These are phyloP conservation scores for Esox niger DNA, from an alignment of 2,113 vertebrate species.

Conservation along the genomic window DNA sequence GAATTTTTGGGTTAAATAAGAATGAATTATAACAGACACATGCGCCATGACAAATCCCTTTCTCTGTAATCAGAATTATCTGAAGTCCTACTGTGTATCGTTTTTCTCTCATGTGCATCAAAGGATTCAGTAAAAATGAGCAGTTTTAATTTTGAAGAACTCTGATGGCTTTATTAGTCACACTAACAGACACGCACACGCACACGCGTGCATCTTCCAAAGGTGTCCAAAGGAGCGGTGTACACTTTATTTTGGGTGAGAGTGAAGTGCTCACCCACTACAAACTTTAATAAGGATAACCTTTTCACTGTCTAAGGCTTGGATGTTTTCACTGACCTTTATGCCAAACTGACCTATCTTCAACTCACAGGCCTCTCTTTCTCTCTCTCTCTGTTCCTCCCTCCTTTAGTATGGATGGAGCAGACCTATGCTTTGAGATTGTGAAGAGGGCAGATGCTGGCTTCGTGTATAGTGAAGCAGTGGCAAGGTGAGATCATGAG, in stretches of 20 bases:
- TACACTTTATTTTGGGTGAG: not conserved
- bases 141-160: slow-evolving; percentile 22
- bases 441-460: slow-evolving; percentile 91
- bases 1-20: no score
- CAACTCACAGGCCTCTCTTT: not conserved
- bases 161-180: slow-evolving; percentile 14
- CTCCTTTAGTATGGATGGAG: slow-evolving; percentile 85
- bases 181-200: not conserved
- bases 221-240: not conserved
- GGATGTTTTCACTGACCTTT: slow-evolving; percentile 28
- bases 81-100: slow-evolving; percentile 2
- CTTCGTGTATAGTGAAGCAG: slow-evolving; percentile 91
- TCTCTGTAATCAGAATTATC: slow-evolving; percentile 41
- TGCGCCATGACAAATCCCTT: slow-evolving; percentile 46
- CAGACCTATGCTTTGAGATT: slow-evolving; percentile 91
- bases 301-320: slow-evolving; percentile 25
- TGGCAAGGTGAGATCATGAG: slow-evolving; percentile 83
- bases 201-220: not conserved
- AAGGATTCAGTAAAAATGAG: slow-evolving; percentile 21
- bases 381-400: slow-evolving; percentile 1
- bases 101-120: slow-evolving; percentile 1
- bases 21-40: not conserved
- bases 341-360: slow-evolving; percentile 6
- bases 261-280: slow-evolving; percentile 1
- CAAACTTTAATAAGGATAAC: slow-evolving; percentile 34